A percentile compares a stretch with the other conserved stretches of the same genome.
Evolutionary conservation across 2,113 vertebrate species (phyloP).

Genomic region (Toxotes jaculatrix): DNA sequence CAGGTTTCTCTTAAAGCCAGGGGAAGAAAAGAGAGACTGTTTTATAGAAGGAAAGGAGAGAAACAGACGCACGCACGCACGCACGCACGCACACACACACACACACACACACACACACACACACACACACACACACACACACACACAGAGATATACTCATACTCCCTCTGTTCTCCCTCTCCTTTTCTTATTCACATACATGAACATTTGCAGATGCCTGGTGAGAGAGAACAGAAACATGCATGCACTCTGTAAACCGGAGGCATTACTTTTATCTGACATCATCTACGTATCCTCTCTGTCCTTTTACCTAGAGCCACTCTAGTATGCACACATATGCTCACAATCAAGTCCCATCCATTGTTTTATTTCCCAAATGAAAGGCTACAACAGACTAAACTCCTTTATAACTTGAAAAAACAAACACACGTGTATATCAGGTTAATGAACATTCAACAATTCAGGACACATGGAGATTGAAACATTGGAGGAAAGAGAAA

Average conservation of each 20-base stretch:
- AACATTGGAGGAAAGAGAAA: conserved; percentile 11
- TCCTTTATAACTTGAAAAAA: not conserved
- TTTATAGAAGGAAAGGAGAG: conserved; percentile 66
- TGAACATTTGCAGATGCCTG: conserved; percentile 57
- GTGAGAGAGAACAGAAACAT: conserved; percentile 22
- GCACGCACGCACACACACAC: conserved; percentile 27
- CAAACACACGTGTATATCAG: not conserved
- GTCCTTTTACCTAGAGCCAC: conserved; percentile 35
- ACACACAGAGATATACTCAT: no score
- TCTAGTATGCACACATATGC: conserved; percentile 7
- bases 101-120: conserved; percentile 15
- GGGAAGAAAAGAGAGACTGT: conserved; percentile 74
- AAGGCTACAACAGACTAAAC: not conserved
- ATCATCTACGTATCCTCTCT: conserved; percentile 27
- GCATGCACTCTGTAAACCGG: conserved; percentile 12
- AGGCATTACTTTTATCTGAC: conserved; percentile 29
- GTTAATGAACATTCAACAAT: conserved; percentile 11
- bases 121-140: conserved; percentile 30
- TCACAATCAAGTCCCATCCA: conserved; percentile 25
- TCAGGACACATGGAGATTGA: not conserved
- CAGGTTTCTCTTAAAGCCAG: conserved; percentile 77
- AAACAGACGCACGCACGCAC: conserved; percentile 38
- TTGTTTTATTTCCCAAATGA: conserved; percentile 29
- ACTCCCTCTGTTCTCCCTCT: conserved; percentile 21
- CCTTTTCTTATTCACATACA: conserved; percentile 25